These are phyloP conservation scores for Malurus elegans DNA, from an alignment of 2,113 vertebrate species.

Conservation along the genomic window DNA sequence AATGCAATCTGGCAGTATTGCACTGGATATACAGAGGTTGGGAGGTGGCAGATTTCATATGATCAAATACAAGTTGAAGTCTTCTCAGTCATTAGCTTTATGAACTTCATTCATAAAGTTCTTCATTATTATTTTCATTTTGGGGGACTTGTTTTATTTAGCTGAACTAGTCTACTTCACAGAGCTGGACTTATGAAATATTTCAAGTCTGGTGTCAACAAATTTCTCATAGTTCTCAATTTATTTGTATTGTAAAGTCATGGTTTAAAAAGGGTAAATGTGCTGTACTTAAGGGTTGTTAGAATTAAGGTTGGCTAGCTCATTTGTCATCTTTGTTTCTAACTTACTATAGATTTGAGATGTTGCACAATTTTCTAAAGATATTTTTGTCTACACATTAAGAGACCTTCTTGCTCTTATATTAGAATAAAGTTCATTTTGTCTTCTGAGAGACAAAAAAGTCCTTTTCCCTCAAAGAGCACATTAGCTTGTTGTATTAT, in stretches of 20 bases:
- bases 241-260: not conserved
- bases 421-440: not conserved
- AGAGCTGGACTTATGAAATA: not conserved
- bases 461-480: not conserved
- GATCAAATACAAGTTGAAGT: not conserved
- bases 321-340: not conserved
- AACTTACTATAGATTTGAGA: not conserved
- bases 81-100: not conserved
- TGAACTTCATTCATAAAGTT: not conserved
- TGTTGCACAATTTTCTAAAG: accelerated
- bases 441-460: not conserved
- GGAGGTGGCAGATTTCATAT: not conserved
- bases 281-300: not conserved
- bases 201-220: not conserved
- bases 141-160: not conserved
- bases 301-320: not conserved
- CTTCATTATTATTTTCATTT: not conserved
- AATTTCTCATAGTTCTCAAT: not conserved
- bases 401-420: not conserved
- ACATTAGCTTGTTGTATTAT: not conserved
- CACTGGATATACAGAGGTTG: not conserved
- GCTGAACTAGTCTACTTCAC: not conserved
- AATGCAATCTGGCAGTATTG: not conserved
- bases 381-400: not conserved
- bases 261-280: not conserved